These are phyloP conservation scores for Liparis tanakae DNA, from an alignment of 2,797 vertebrate genomes.

Conservation along the genomic window DNA sequence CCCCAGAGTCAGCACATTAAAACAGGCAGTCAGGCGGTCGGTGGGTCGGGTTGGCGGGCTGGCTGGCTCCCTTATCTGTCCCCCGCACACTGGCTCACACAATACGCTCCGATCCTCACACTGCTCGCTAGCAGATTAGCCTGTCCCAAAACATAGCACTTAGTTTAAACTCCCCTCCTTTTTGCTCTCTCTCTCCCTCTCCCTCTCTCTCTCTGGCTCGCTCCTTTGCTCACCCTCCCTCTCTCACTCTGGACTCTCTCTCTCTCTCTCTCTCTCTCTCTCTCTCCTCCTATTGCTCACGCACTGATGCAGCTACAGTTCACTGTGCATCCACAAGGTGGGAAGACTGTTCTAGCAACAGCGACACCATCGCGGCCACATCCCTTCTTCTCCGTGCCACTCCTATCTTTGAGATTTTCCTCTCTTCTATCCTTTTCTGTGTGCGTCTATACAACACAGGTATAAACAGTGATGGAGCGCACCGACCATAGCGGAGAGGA, in stretches of 20 bases:
- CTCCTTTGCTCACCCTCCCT: constrained; percentile 48
- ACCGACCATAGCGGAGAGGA: constrained; percentile 11
- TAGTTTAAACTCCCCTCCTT: constrained; percentile 95
- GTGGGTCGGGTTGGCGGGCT: constrained; percentile 84
- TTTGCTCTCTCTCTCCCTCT: constrained; percentile 70
- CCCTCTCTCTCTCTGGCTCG: constrained; percentile 39
- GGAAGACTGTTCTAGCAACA: constrained; percentile 93
- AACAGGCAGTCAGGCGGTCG: constrained; percentile 94
- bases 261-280: constrained; percentile 46
- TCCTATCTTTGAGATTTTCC: constrained; percentile 67
- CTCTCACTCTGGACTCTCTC: constrained; percentile 47
- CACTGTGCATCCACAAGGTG: constrained; percentile 96
- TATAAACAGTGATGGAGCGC: constrained; percentile 3
- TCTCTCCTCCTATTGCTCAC: constrained; percentile 66
- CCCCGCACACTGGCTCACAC: constrained; percentile 90
- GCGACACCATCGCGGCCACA: constrained; percentile 77
- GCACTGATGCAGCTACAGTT: constrained; percentile 95
- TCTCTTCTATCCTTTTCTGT: constrained; percentile 32
- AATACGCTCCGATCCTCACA: constrained; percentile 96
- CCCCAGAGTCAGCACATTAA: constrained; percentile 99
- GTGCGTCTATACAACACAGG: constrained; percentile 21
- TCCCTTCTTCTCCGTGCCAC: constrained; percentile 63
- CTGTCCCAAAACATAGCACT: constrained; percentile 99
- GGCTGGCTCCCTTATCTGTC: constrained; percentile 95
- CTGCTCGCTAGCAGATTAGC: constrained; percentile 98